Conservation (phyloP, 2,797 vertebrate species). For the Crocidura indochinensis region DNA sequence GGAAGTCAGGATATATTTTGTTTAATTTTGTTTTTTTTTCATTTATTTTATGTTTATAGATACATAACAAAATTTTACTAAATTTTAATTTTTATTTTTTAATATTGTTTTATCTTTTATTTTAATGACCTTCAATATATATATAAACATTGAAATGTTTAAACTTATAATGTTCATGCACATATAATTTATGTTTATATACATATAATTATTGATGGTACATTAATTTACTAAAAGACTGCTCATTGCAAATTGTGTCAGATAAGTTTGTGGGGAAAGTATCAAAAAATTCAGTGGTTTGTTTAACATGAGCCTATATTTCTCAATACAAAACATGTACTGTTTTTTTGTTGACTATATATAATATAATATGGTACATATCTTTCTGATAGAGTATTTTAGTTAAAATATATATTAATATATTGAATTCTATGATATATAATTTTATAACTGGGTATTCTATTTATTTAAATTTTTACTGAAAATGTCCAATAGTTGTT, state of each 20-base stretch:
- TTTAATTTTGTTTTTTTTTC: neutral
- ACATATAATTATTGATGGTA: slow-evolving; percentile 14
- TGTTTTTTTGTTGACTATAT: neutral
- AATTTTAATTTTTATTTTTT: neutral
- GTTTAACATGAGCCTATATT: neutral
- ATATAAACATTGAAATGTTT: too few relatives aligned
- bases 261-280: neutral
- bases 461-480: neutral
- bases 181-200: too few relatives aligned
- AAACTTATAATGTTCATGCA: too few relatives aligned
- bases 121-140: too few relatives aligned
- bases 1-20: neutral
- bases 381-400: too few relatives aligned
- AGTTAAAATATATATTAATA: too few relatives aligned
- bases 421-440: too few relatives aligned
- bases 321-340: neutral
- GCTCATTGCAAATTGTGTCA: neutral
- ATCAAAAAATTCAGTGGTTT: neutral
- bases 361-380: too few relatives aligned
- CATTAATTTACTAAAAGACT: neutral
- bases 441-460: too few relatives aligned
- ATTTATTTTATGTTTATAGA: neutral
- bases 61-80: neutral
- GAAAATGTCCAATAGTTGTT: slow-evolving; percentile 40
- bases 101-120: neutral